Evolutionary conservation across 2,888 invertebrate species (phyloP), one percentile per base, ranked within the genome.

Genomic region (Ischnus inquisitorius): DNA sequence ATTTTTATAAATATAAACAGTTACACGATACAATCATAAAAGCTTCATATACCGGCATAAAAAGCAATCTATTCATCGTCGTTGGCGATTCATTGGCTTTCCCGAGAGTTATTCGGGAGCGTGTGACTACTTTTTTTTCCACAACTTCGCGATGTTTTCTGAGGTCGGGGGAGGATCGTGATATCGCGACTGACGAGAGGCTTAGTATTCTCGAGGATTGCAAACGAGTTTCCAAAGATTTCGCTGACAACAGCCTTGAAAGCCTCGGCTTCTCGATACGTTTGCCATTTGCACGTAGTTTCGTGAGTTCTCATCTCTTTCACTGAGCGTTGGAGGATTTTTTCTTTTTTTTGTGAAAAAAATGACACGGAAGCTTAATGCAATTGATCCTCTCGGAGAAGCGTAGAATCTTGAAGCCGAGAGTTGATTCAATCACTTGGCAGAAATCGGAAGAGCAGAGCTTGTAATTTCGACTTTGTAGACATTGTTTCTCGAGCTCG

Each of bases 141-240:
- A n/a, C n/a, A 12, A 34, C 64, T 12, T 68, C 10, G 34, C 54
- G 43, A 16, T n/a, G 54, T 6, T 65, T 71, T 43, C 43, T 48
- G 25, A 5, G 68, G 78, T 69, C 65, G 69, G 46, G 43, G 16
- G 16, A 22, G 6, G 77, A 74, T 84, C 84, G 84, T 84, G 84
- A 81, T 57, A 57, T 74, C 69, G 48, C 6, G 54, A 57, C 41
- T 41, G 74, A 81, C 54, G 22, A 57, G 74, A 68, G 74, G 77
- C 77, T 84, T 72, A 78, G 48, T 48, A 22, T 12, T n/a, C 62
- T 65, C 34, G 14, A 34, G 62, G 22, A 51, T 54, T 62, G 28
- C 6, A 60, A 34, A 4, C 39, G 67, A 57, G 57, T 62, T 72
- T 43, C 54, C 14, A 3, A 75, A 39, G 68, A 64, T 67, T 54